phyloP scores from a whole-genome alignment of 2,888 invertebrate genomes.

The Oscheius myriophilus region DNA sequence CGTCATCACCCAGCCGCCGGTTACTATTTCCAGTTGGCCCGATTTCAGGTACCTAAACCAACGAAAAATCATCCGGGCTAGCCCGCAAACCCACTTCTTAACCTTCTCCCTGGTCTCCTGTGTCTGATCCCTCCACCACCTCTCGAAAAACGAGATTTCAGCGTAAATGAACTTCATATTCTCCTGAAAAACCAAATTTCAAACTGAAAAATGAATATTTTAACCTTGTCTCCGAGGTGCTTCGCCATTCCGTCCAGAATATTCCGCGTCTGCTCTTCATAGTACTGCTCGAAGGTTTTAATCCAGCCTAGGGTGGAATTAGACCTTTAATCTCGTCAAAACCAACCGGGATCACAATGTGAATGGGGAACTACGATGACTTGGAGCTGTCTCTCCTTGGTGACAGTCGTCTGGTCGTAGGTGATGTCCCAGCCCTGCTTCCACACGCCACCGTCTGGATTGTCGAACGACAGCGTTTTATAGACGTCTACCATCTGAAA shows the following conservation, averaged over 20 bases:
- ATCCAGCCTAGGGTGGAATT: conserved; percentile 81
- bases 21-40: conserved; percentile 92
- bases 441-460: conserved; percentile 95
- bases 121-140: conserved; percentile 87
- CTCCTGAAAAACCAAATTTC: conserved; percentile 51
- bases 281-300: conserved; percentile 94
- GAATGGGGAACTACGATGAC: conserved; percentile 97
- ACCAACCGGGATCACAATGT: conserved; percentile 91
- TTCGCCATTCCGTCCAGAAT: conserved; percentile 90
- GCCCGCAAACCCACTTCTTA: conserved; percentile 68
- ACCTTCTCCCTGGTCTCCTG: conserved; percentile 76
- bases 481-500: conserved; percentile 88
- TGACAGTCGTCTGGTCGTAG: conserved; percentile 42
- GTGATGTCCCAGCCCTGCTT: conserved; percentile 88
- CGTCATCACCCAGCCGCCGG: conserved; percentile 99
- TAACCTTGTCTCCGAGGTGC: conserved; percentile 80
- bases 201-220: too few species aligned
- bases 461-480: conserved; percentile 86
- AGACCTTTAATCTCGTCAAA: too few species aligned
- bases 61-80: neutral
- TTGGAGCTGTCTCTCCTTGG: conserved; percentile 76
- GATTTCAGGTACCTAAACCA: conserved; percentile 72
- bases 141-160: conserved; percentile 89
- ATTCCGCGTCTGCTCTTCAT: conserved; percentile 84
- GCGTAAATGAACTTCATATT: conserved; percentile 95